Evolutionary conservation across 2,888 invertebrate species (phyloP).

Genomic region (Tolmerus cingulatus): DNA sequence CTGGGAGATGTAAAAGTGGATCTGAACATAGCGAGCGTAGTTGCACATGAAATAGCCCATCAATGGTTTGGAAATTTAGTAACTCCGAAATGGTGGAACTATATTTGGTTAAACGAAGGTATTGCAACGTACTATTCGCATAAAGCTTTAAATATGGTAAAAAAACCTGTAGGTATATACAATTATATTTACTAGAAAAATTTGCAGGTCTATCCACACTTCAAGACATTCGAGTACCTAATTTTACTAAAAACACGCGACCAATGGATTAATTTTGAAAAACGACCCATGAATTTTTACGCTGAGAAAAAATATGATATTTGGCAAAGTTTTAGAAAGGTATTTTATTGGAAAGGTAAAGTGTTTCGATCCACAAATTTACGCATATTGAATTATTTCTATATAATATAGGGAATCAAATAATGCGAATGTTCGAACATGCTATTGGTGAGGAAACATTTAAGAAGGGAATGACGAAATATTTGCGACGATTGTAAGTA

Average conservation of each 20-base stretch:
- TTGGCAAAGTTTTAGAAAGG: neutral
- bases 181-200: neutral
- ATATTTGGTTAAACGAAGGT: constrained; percentile 72
- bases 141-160: neutral
- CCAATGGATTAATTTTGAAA: neutral
- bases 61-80: constrained; percentile 85
- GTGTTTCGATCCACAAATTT: neutral
- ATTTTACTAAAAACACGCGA: neutral
- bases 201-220: neutral
- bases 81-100: constrained; percentile 71
- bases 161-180: neutral
- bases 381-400: neutral
- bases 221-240: neutral
- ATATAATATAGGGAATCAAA: neutral
- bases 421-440: constrained; percentile 19
- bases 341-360: neutral
- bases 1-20: constrained; percentile 50
- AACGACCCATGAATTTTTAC: neutral
- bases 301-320: neutral
- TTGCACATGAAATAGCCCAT: constrained; percentile 72
- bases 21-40: constrained; percentile 66
- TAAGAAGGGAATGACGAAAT: constrained; percentile 51
- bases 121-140: constrained; percentile 65
- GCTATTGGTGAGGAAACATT: neutral
- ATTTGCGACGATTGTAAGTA: constrained; percentile 52